Percentiles rank a stretch among this genome's conserved stretches.
phyloP scores from a whole-genome alignment of 2,113 vertebrate genomes.

The Centrocercus urophasianus region DNA sequence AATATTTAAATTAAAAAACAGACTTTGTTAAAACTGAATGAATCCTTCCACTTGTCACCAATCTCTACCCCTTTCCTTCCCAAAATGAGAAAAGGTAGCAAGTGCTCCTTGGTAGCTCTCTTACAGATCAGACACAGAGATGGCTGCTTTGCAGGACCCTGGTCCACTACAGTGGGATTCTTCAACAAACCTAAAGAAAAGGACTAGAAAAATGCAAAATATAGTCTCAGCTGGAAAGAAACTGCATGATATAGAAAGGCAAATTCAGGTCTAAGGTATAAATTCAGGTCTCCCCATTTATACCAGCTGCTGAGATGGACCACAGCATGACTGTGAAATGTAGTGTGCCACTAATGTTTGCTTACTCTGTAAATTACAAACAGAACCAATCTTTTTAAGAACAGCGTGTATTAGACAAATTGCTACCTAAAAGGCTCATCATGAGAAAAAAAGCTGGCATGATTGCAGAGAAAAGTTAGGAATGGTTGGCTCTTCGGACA shows the following conservation, averaged over 20 bases:
- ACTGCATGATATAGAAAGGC: neutral
- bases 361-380: conserved; percentile 24
- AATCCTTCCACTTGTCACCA: neutral
- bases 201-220: neutral
- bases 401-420: neutral
- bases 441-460: neutral
- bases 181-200: neutral
- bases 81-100: neutral
- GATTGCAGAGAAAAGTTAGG: neutral
- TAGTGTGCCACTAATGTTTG: conserved; percentile 18
- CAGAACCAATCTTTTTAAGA: neutral
- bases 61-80: neutral
- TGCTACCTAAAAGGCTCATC: conserved; percentile 9
- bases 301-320: neutral
- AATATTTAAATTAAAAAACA: neutral
- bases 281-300: neutral
- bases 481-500: neutral
- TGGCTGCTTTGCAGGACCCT: neutral
- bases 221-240: neutral
- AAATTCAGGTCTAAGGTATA: neutral
- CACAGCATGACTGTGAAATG: neutral
- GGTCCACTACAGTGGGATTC: neutral
- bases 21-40: neutral
- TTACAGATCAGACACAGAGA: neutral
- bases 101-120: neutral